These are phyloP conservation scores for Chionoecetes opilio DNA, from an alignment of 1,140 invertebrate species.

Conservation along the genomic window DNA sequence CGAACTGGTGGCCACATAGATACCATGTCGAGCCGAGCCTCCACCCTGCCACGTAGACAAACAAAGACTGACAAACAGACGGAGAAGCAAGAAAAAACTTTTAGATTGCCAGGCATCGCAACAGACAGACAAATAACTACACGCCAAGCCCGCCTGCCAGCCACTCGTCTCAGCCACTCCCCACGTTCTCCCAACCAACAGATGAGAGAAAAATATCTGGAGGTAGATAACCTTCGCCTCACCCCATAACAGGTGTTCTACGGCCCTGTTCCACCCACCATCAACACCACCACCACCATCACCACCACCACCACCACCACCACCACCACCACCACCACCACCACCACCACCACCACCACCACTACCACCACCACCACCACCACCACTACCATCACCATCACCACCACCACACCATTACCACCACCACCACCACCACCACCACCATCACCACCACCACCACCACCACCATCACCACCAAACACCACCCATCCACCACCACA, in stretches of 20 bases:
- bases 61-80: conserved; percentile 29
- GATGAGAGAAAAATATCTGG: conserved; percentile 29
- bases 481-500: no score
- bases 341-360: neutral
- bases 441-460: neutral
- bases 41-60: neutral
- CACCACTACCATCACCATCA: neutral
- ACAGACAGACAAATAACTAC: conserved; percentile 20
- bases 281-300: neutral
- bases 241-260: neutral
- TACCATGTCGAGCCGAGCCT: neutral
- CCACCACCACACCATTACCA: neutral
- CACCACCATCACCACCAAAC: neutral
- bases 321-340: neutral
- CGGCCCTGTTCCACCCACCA: neutral
- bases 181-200: neutral
- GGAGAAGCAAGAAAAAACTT: neutral
- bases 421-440: neutral
- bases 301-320: neutral
- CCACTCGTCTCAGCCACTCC: neutral
- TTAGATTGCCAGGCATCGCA: conserved; percentile 2
- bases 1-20: neutral
- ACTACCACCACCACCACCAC: neutral
- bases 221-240: neutral
- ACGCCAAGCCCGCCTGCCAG: neutral